phyloP scores from a whole-genome alignment of 2,797 vertebrate genomes.

The Tangara arthus region DNA sequence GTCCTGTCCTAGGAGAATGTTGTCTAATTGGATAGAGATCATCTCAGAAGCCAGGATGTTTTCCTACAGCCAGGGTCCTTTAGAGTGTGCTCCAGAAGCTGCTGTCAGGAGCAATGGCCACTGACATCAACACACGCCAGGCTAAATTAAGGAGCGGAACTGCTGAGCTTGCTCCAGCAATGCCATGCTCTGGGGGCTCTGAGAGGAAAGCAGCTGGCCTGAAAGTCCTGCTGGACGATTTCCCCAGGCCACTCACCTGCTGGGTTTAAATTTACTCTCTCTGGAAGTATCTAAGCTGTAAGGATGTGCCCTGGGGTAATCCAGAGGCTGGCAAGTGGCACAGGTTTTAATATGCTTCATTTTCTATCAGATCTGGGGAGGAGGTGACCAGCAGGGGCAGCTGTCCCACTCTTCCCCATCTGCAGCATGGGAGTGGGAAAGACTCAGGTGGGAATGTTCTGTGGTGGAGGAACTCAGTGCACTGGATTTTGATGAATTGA shows the following conservation, averaged over 20 bases:
- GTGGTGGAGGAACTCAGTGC: neutral
- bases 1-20: neutral
- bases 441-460: neutral
- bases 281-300: neutral
- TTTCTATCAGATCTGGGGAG: neutral
- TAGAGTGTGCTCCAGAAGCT: neutral
- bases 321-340: neutral
- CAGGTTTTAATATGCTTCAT: neutral
- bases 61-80: neutral
- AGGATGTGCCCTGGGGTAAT: neutral
- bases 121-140: neutral
- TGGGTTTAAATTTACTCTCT: neutral
- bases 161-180: neutral
- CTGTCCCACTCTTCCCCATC: neutral
- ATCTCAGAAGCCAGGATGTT: neutral
- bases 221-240: neutral
- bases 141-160: neutral
- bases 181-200: neutral
- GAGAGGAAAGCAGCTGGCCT: neutral
- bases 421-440: rapidly evolving
- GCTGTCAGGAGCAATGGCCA: neutral
- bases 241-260: neutral
- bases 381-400: rapidly evolving
- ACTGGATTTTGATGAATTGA: neutral
- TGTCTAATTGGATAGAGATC: neutral